These are phyloP conservation scores for Lycia hirtaria DNA, from an alignment of 2,888 invertebrate species.

Conservation along the genomic window DNA sequence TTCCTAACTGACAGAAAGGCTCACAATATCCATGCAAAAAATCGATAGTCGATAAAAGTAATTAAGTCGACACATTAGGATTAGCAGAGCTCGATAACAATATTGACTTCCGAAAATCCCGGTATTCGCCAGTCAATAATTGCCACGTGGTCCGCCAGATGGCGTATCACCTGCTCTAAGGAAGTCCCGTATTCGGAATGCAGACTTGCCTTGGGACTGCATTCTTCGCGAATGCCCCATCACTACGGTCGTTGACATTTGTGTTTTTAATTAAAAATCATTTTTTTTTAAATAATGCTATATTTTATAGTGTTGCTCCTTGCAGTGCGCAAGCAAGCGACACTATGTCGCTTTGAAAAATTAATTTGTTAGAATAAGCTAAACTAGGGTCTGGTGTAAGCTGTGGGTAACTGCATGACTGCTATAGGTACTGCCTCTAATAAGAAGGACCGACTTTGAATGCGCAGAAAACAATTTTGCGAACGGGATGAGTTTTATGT, in stretches of 20 bases:
- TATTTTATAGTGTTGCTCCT: too few species aligned
- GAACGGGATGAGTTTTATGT: too few species aligned
- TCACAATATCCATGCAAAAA: constrained; percentile 4
- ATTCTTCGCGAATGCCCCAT: constrained; percentile 70
- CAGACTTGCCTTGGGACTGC: constrained; percentile 64
- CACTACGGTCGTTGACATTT: constrained; percentile 67
- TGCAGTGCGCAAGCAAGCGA: too few species aligned
- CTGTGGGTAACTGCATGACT: too few species aligned
- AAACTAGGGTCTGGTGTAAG: too few species aligned
- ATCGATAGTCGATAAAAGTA: constrained; percentile 24
- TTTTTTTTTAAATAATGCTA: too few species aligned
- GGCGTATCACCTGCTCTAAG: constrained; percentile 72
- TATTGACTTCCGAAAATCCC: constrained; percentile 55
- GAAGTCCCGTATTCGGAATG: constrained; percentile 43
- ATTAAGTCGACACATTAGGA: constrained; percentile 26
- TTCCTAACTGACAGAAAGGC: constrained; percentile 5
- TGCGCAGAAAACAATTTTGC: too few species aligned
- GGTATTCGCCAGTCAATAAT: constrained; percentile 64
- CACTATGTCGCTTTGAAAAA: too few species aligned
- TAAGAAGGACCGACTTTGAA: too few species aligned
- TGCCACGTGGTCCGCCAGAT: constrained; percentile 78
- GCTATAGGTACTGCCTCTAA: too few species aligned
- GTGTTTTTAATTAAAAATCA: constrained; percentile 45
- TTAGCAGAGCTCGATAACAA: constrained; percentile 43
- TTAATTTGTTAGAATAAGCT: too few species aligned